Evolutionary conservation across 1,140 invertebrate species (phyloP).

Genomic region (Pseudomyrmex cubaensis): DNA sequence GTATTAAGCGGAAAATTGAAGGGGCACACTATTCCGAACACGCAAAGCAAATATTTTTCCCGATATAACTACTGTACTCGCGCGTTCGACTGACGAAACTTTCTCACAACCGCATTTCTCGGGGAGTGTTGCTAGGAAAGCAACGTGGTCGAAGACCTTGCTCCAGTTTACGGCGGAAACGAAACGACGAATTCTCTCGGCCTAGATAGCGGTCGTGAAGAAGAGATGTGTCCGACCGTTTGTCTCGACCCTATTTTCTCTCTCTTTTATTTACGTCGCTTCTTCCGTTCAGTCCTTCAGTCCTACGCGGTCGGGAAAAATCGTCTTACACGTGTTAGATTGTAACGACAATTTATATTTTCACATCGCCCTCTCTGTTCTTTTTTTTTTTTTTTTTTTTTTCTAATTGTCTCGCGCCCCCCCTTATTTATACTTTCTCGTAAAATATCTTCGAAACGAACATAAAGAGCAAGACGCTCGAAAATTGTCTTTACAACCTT

Average conservation of each 20-base stretch:
- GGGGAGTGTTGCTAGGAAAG: constrained; percentile 62
- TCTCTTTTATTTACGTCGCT: not conserved
- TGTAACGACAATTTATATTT: too few relatives aligned
- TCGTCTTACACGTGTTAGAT: not conserved
- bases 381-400: not conserved
- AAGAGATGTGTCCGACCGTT: constrained; percentile 40
- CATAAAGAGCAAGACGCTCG: not conserved
- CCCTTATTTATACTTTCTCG: not conserved
- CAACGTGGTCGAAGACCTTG: constrained; percentile 67
- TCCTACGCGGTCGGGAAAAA: not conserved
- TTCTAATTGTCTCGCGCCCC: not conserved
- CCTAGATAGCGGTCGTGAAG: constrained; percentile 59
- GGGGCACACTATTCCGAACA: not conserved
- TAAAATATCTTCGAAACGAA: not conserved
- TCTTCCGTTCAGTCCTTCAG: too few relatives aligned
- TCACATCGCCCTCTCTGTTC: too few relatives aligned
- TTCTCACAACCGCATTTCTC: constrained; percentile 28
- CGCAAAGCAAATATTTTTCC: not conserved
- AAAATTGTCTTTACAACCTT: constrained; percentile 16
- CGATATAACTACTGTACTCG: not conserved
- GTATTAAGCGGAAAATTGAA: too few relatives aligned
- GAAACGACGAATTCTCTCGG: constrained; percentile 64
- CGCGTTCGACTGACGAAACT: not conserved
- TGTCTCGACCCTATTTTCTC: not conserved
- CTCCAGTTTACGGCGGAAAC: constrained; percentile 68